Evolutionary conservation across 2,888 invertebrate genomes (phyloP).

Genomic region (Branchellion lobata): DNA sequence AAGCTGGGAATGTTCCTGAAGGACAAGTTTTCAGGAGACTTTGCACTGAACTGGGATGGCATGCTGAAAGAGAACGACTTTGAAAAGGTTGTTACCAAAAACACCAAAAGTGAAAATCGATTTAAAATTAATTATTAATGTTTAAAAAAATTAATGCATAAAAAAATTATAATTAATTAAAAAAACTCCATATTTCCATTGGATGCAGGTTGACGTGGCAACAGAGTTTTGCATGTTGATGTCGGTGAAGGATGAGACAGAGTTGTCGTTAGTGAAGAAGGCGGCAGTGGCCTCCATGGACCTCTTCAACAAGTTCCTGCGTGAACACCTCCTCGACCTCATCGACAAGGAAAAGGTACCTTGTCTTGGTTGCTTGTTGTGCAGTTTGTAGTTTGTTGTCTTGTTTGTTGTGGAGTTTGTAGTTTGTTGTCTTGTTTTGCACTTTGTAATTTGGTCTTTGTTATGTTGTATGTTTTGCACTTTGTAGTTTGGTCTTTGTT

Average conservation of each 20-base stretch:
- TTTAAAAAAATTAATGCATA: neutral
- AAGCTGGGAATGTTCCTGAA: constrained; percentile 85
- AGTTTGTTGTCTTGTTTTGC: too few relatives aligned
- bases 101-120: too few relatives aligned
- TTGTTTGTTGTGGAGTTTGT: too few relatives aligned
- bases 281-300: constrained; percentile 89
- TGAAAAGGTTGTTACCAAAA: constrained; percentile 69
- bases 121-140: too few relatives aligned
- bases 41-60: constrained; percentile 81
- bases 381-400: too few relatives aligned
- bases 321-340: constrained; percentile 96
- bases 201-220: constrained; percentile 73
- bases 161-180: neutral
- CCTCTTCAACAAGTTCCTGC: constrained; percentile 91
- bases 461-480: too few relatives aligned
- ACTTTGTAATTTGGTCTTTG: too few relatives aligned
- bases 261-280: constrained; percentile 84
- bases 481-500: too few relatives aligned
- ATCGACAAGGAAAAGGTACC: constrained; percentile 83
- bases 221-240: constrained; percentile 80
- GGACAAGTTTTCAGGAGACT: constrained; percentile 88
- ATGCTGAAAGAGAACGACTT: constrained; percentile 68
- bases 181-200: neutral
- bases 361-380: neutral
- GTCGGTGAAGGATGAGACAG: constrained; percentile 90